Percentiles rank a stretch among this genome's conserved stretches.
phyloP scores from a whole-genome alignment of 2,113 vertebrate genomes.

The Rhombomys opimus region DNA sequence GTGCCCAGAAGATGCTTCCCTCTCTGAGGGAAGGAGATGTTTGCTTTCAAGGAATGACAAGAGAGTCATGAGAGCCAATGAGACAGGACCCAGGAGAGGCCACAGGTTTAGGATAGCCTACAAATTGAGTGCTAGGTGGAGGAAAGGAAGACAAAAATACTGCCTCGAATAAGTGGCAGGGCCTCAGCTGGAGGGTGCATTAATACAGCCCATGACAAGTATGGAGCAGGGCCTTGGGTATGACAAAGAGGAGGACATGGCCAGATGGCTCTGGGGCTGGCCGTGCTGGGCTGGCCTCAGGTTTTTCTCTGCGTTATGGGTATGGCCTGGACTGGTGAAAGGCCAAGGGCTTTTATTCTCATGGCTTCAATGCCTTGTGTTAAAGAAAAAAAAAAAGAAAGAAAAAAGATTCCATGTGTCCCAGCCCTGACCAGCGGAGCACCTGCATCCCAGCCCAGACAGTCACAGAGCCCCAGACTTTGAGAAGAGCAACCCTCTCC shows the following conservation, averaged over 20 bases:
- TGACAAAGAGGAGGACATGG: not conserved
- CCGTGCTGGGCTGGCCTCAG: not conserved
- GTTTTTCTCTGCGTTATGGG: not conserved
- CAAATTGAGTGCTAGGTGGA: not conserved
- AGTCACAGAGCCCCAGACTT: not conserved
- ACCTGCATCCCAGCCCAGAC: not conserved
- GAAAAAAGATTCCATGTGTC: not conserved
- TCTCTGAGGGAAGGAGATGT: not conserved
- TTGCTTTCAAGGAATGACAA: not conserved
- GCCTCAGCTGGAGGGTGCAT: not conserved
- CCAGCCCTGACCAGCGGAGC: not conserved
- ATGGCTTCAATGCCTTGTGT: not conserved
- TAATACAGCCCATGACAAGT: not conserved
- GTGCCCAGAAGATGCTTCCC: not conserved
- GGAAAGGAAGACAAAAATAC: not conserved
- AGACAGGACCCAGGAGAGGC: not conserved
- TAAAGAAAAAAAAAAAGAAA: too few relatives aligned
- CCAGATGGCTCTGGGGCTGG: not conserved
- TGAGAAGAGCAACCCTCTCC: conserved; percentile 23
- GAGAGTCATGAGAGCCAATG: not conserved
- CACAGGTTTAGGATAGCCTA: not conserved
- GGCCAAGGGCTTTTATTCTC: not conserved
- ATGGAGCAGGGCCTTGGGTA: fast-evolving
- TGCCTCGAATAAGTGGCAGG: not conserved
- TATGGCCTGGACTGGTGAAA: not conserved